These are phyloP conservation scores for Pangasianodon hypophthalmus DNA, from an alignment of 2,113 vertebrate species.

Conservation along the genomic window DNA sequence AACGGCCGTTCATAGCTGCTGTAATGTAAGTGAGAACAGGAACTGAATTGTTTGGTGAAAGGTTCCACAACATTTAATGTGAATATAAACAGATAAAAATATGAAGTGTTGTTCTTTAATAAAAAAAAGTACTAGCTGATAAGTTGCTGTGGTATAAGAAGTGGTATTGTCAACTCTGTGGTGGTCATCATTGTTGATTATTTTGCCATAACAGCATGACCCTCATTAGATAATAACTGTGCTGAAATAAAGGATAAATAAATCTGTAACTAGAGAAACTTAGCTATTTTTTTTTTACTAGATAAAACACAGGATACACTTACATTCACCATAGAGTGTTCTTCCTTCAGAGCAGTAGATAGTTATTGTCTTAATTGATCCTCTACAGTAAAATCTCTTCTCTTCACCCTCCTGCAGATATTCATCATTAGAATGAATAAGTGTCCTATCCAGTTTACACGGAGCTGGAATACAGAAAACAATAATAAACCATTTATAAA, in stretches of 20 bases:
- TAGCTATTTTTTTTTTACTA: not conserved
- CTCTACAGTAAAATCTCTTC: not conserved
- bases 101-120: no score
- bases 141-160: not conserved
- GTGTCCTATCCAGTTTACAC: slow-evolving; percentile 4
- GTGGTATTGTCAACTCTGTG: no score
- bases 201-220: no score
- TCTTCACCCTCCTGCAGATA: not conserved
- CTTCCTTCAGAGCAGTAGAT: not conserved
- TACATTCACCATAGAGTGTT: not conserved
- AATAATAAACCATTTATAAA: not conserved
- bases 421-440: not conserved
- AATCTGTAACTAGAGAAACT: not conserved
- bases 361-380: not conserved
- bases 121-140: not conserved
- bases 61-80: no score
- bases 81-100: no score
- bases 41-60: not conserved
- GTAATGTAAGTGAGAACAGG: not conserved
- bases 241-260: not conserved
- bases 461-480: not conserved
- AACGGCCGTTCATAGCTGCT: not conserved
- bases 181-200: no score
- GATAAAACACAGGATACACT: not conserved
- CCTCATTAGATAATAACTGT: not conserved